Percentiles rank a stretch among this genome's conserved stretches.
phyloP scores from a whole-genome alignment of 2,113 vertebrate species.

The Callionymus lyra region DNA sequence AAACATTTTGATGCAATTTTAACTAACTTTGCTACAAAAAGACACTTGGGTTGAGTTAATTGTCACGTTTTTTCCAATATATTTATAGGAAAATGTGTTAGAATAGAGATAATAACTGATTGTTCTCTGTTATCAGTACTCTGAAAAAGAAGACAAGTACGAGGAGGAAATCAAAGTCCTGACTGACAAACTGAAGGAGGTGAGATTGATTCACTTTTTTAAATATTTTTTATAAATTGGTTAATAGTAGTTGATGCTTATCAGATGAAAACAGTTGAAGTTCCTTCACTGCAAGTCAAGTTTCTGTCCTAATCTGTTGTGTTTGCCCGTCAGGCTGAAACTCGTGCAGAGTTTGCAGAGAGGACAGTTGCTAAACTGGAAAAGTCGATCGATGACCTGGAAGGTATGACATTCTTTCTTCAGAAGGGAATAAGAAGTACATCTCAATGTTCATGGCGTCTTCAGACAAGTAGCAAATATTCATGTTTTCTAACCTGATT shows the following conservation, averaged over 20 bases:
- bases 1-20: neutral
- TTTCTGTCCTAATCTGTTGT: conserved; percentile 6
- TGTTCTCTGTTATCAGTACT: conserved; percentile 75
- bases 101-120: too few species aligned
- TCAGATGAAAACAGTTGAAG: conserved; percentile 3
- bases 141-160: conserved; percentile 98
- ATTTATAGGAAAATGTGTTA: too few species aligned
- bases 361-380: conserved; percentile 96
- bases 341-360: conserved; percentile 95
- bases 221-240: neutral
- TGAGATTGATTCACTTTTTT: conserved; percentile 38
- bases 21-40: too few species aligned
- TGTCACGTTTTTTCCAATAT: too few species aligned
- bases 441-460: too few species aligned
- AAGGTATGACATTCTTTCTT: conserved; percentile 73
- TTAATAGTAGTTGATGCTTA: neutral
- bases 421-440: too few species aligned
- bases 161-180: conserved; percentile 98
- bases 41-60: neutral
- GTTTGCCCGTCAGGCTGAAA: conserved; percentile 80
- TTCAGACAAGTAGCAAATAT: too few species aligned
- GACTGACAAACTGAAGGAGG: conserved; percentile 97
- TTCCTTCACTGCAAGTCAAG: too few species aligned
- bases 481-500: neutral
- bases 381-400: conserved; percentile 95